Evolutionary conservation across 1,140 invertebrate species (phyloP).

Genomic region (Drosophila funebris): DNA sequence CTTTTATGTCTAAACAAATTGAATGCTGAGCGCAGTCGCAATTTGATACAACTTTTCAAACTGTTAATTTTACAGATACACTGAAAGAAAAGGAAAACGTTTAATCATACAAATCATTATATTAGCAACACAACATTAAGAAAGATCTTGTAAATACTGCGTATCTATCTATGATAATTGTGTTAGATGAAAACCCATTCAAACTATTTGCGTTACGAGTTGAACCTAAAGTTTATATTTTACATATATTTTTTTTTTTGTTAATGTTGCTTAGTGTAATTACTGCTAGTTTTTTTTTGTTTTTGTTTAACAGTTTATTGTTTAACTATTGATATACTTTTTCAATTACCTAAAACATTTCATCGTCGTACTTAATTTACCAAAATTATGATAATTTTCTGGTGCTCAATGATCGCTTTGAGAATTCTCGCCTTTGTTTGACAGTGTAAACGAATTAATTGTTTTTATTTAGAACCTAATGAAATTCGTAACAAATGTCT

Average conservation of each 20-base stretch:
- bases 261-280: conserved; percentile 49
- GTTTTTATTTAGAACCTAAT: neutral
- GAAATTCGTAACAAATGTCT: neutral
- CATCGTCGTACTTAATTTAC: conserved; percentile 76
- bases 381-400: conserved; percentile 34
- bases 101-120: conserved; percentile 20
- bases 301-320: conserved; percentile 71
- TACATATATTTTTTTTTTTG: conserved; percentile 46
- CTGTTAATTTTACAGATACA: conserved; percentile 21
- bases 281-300: conserved; percentile 47
- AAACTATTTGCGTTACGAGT: no score
- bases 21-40: conserved; percentile 6
- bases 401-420: conserved; percentile 46
- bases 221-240: no score
- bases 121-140: conserved; percentile 21
- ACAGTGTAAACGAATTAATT: neutral
- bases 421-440: conserved; percentile 52
- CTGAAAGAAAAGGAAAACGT: conserved; percentile 25
- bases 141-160: conserved; percentile 69
- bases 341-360: conserved; percentile 35
- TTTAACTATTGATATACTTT: conserved; percentile 36
- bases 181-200: conserved; percentile 20
- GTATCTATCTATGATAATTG: conserved; percentile 38
- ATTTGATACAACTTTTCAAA: conserved; percentile 50
- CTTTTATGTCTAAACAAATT: conserved; percentile 9